Conservation (phyloP, 2,113 vertebrate genomes). For the Podilymbus podiceps region DNA sequence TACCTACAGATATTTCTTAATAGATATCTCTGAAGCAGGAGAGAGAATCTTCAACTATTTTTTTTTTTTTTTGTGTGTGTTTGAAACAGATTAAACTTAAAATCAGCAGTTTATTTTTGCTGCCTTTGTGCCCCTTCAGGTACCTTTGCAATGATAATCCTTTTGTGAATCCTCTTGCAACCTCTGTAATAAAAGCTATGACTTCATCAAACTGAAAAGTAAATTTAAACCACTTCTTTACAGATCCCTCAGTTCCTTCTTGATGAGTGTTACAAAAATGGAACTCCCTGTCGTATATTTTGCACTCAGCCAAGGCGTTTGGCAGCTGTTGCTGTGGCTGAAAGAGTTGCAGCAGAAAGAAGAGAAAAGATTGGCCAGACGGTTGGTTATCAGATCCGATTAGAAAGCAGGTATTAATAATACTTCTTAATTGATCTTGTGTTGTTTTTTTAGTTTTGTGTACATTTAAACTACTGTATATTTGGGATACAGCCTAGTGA, state of each 20-base stretch:
- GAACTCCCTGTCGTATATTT: slow-evolving; percentile 88
- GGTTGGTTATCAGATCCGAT: slow-evolving; percentile 91
- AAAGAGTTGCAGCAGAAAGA: slow-evolving; percentile 93
- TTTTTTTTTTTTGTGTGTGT: not conserved
- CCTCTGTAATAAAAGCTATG: rapidly evolving
- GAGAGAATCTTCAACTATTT: not conserved
- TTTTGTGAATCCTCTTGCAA: not conserved
- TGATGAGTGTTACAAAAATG: slow-evolving; percentile 84
- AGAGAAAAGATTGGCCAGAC: slow-evolving; percentile 90
- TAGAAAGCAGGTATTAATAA: slow-evolving; percentile 89
- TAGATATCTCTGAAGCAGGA: not conserved
- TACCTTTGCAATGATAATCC: not conserved
- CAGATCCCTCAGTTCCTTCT: slow-evolving; percentile 97
- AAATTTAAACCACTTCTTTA: not conserved
- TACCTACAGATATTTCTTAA: not conserved
- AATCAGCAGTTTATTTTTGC: not conserved
- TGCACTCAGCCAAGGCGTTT: slow-evolving; percentile 94
- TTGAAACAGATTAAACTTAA: not conserved
- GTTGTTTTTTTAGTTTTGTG: not conserved
- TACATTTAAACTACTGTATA: not conserved
- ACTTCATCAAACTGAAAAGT: not conserved
- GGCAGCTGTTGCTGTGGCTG: slow-evolving; percentile 90
- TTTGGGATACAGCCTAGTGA: not conserved
- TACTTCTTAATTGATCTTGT: not conserved
- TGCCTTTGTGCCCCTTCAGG: not conserved